Conservation (phyloP, 2,113 vertebrate species). For the Falcunculus frontatus region DNA sequence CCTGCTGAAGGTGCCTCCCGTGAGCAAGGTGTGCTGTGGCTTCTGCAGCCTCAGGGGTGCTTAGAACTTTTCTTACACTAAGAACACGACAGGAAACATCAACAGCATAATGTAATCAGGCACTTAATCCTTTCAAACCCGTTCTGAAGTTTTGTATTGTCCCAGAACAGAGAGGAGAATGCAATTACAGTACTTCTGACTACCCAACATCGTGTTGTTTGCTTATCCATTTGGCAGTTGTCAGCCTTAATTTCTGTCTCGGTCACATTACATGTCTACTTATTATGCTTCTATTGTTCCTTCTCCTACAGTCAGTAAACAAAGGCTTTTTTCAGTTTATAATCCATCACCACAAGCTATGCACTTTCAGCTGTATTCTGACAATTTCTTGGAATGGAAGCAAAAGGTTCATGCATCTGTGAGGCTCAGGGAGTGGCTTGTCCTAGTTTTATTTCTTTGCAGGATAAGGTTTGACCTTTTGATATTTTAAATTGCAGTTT, state of each 20-base stretch:
- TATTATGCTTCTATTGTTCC: not conserved
- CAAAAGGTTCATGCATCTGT: not conserved
- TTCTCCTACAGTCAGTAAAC: not conserved
- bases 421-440: not conserved
- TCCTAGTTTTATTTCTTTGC: not conserved
- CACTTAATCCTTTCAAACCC: not conserved
- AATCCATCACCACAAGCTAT: not conserved
- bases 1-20: not conserved
- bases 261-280: not conserved
- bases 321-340: not conserved
- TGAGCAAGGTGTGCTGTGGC: not conserved
- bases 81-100: not conserved
- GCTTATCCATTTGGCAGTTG: not conserved
- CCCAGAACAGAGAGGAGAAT: not conserved
- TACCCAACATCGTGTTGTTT: not conserved
- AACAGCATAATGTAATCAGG: not conserved
- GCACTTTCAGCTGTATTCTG: not conserved
- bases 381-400: not conserved
- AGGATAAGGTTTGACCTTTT: not conserved
- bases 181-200: not conserved
- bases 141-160: not conserved
- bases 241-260: not conserved
- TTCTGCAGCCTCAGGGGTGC: not conserved
- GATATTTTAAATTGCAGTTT: not conserved
- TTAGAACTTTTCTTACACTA: not conserved